Percentiles rank a stretch among this genome's conserved stretches.
These are phyloP conservation scores for Ischnus inquisitorius DNA, from an alignment of 2,888 invertebrate species.

Conservation along the genomic window DNA sequence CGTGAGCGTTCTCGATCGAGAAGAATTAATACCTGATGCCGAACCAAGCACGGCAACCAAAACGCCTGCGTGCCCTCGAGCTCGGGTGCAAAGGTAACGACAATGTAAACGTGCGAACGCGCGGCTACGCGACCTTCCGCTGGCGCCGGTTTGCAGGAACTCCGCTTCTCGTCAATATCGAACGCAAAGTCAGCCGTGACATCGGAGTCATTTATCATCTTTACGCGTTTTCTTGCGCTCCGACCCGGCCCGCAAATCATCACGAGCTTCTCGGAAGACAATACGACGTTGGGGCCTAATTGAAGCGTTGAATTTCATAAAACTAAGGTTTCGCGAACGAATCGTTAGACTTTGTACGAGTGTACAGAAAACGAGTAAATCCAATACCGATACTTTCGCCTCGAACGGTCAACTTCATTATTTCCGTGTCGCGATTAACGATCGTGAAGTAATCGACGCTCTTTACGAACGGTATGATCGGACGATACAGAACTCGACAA, in stretches of 20 bases:
- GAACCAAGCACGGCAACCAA: slow-evolving; percentile 81
- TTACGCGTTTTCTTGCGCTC: slow-evolving; percentile 75
- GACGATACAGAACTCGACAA: slow-evolving; percentile 82
- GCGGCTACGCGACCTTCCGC: slow-evolving; percentile 79
- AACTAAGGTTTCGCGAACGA: not conserved
- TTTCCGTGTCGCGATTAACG: slow-evolving; percentile 72
- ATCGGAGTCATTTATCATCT: slow-evolving; percentile 81
- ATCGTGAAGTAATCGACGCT: slow-evolving; percentile 83
- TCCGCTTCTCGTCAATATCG: slow-evolving; percentile 78
- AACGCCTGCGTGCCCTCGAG: slow-evolving; percentile 79
- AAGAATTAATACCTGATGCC: slow-evolving; percentile 81
- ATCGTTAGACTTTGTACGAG: slow-evolving; percentile 13
- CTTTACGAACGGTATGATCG: slow-evolving; percentile 77
- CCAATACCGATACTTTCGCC: slow-evolving; percentile 81
- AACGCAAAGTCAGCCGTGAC: slow-evolving; percentile 82
- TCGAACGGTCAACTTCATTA: slow-evolving; percentile 76
- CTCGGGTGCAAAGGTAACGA: slow-evolving; percentile 80
- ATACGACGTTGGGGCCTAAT: slow-evolving; percentile 72
- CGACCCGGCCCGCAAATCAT: slow-evolving; percentile 64
- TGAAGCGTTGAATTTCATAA: not conserved
- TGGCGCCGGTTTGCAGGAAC: slow-evolving; percentile 81
- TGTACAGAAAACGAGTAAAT: slow-evolving; percentile 31
- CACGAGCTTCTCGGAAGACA: slow-evolving; percentile 61
- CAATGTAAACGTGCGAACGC: slow-evolving; percentile 77
- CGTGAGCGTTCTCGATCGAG: not conserved